Percentiles rank a stretch among this genome's conserved stretches.
These are phyloP conservation scores for Dendrolimus punctatus DNA, from an alignment of 1,140 invertebrate genomes.

Conservation along the genomic window DNA sequence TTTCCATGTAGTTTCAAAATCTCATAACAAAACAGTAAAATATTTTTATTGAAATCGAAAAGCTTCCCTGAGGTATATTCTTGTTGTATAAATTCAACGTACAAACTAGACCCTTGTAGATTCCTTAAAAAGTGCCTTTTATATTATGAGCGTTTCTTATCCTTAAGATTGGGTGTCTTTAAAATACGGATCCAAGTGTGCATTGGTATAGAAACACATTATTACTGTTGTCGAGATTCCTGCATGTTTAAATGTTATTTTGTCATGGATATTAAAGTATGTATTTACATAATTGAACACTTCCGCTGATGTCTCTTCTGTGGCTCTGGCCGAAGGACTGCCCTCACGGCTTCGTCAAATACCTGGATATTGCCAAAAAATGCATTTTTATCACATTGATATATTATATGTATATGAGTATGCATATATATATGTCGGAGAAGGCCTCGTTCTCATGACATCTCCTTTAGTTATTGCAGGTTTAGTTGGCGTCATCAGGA, in stretches of 20 bases:
- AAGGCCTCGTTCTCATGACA: too few relatives aligned
- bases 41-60: too few relatives aligned
- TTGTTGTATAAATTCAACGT: too few relatives aligned
- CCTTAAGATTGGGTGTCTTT: too few relatives aligned
- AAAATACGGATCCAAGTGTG: background rate
- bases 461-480: too few relatives aligned
- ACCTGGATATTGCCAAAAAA: slow-evolving; percentile 75
- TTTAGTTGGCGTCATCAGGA: too few relatives aligned
- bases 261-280: slow-evolving; percentile 34
- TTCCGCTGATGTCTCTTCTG: slow-evolving; percentile 93
- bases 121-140: too few relatives aligned
- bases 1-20: too few relatives aligned
- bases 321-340: slow-evolving; percentile 94
- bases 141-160: too few relatives aligned
- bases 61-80: too few relatives aligned
- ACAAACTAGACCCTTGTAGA: too few relatives aligned
- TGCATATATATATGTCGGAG: background rate
- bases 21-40: too few relatives aligned
- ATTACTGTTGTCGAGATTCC: slow-evolving; percentile 66
- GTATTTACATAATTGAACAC: slow-evolving; percentile 88
- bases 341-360: slow-evolving; percentile 97
- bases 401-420: background rate
- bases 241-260: slow-evolving; percentile 38
- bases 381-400: background rate
- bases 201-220: slow-evolving; percentile 64